Evolutionary conservation across 2,888 invertebrate species (phyloP).

Genomic region (Pardosa pseudoannulata): DNA sequence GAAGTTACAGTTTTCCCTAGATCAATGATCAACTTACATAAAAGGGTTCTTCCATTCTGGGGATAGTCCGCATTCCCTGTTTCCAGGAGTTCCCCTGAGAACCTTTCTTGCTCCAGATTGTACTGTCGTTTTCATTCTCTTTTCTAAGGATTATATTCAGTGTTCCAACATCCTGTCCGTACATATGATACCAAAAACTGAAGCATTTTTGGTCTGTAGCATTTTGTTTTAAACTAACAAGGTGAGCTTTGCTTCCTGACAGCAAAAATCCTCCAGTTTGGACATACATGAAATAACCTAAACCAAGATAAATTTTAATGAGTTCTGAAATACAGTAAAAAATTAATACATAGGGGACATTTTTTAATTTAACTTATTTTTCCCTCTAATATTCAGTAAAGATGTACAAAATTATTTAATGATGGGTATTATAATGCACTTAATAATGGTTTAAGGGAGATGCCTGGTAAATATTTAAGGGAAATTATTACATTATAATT

Average conservation of each 20-base stretch:
- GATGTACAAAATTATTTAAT: too few relatives aligned
- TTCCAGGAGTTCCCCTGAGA: constrained; percentile 69
- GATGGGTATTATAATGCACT: too few relatives aligned
- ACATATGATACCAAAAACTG: constrained; percentile 72
- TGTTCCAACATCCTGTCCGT: constrained; percentile 75
- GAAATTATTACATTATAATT: too few relatives aligned
- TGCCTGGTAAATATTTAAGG: too few relatives aligned
- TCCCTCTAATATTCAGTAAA: too few relatives aligned
- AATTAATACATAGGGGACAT: too few relatives aligned
- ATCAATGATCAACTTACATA: constrained; percentile 27
- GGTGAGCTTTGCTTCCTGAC: constrained; percentile 44
- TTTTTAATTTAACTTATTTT: too few relatives aligned
- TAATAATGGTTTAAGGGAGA: too few relatives aligned
- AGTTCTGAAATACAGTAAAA: too few relatives aligned
- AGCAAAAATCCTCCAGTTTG: not conserved
- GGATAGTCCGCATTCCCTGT: constrained; percentile 49
- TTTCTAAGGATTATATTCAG: constrained; percentile 75
- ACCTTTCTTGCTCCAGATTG: constrained; percentile 58
- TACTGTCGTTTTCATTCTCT: constrained; percentile 26
- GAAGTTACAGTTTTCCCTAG: not conserved
- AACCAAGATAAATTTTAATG: too few relatives aligned
- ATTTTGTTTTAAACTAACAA: constrained; percentile 49
- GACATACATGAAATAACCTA: constrained; percentile 64
- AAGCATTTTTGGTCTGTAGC: constrained; percentile 59
- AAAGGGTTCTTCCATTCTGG: constrained; percentile 36